Evolutionary conservation across 2,888 invertebrate species (phyloP), one percentile per base, ranked within the genome.

Genomic region (Archips crataeganus): DNA sequence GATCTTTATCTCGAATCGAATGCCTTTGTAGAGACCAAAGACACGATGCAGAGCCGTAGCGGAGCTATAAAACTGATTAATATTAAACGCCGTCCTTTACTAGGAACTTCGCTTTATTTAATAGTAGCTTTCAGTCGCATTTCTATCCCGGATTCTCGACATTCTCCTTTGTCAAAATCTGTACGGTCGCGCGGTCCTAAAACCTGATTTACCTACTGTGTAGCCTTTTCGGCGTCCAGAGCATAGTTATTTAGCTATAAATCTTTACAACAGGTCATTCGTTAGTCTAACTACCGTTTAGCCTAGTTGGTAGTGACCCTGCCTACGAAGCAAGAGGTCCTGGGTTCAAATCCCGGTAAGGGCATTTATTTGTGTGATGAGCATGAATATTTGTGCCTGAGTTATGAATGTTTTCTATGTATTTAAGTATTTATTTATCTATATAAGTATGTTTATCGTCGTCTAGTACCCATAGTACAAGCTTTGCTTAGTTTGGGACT

Each of bases 1-100:
- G 82, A 81, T 79, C 71, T 63, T 66, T 75, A 80, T 81, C 76
- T 75, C 61, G 61, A 75, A 51, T 67, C 75, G 72, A 65, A 68
- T 54, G 59, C 45, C 65, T 62, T 75, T 57, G 68, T 23, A 54
- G 65, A 71, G 45, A 45, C 51, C 54, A 61, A 23, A 66, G 72
- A 75, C 72, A 70, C 71, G 51, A 49, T 49, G 64, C 69, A 47
- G 51, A 42, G 69, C 54, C 59, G 61, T 10, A 61, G 59, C 61
- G 51, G 23, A 45, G 57, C 73, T 49, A 59, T 68, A 64, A 63
- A 63, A 64, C 68, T 74, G 69, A 74, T 74, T 69, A 64, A 74
- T 74, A 74, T 69, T 74, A 67, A 74, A 51, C 23, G 67, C 23
- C n/a, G 15, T 51, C 42, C 63, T 49, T 64, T 49, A 54, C 61